Evolutionary conservation across 2,888 invertebrate species (phyloP), one percentile per base, ranked within the genome.

Genomic region (Agrochola lota): DNA sequence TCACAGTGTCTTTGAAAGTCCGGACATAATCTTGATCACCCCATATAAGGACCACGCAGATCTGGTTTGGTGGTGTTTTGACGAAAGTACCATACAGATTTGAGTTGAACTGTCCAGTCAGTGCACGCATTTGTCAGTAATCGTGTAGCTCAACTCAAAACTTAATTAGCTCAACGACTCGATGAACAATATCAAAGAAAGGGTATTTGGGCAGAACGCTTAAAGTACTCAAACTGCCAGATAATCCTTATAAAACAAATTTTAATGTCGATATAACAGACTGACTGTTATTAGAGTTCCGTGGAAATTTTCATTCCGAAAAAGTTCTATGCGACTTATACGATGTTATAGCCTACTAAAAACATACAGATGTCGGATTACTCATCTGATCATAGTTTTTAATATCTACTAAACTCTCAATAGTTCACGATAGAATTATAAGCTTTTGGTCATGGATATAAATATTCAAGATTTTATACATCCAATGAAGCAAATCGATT

Each of bases 381-480:
- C 12, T 57, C 46, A 68, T 74, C 46, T 59, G 49, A 57, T 40
- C 57, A n/a, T 43, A 66, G 8, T 66, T 72, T 64, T 72, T 60
- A 35, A 72, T 66, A 55, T 55, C 35, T 43, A 72, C 55, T 35
- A 69, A 81, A 26, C 63, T 43, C 52, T 43, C 35, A 20, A 74
- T 26, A 57, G 60, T 71, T 67, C 26, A 84, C 69, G 59, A 15
- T 83, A 71, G 67, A 62, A 71, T 67, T 67, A 75, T 62, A 68
- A 71, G 64, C 43, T 62, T 66, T 62, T 67, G 72, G 66, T 77
- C 81, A 63, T 67, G 66, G 77, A 59, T 85, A 85, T 76, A 69
- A 80, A 83, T 83, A 85, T 73, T 43, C 60, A 59, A 75, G 49
- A 55, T 78, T 74, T 85, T 77, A 77, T 77, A 82, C 62, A 81